Percentiles rank a stretch among this genome's conserved stretches.
phyloP scores from a whole-genome alignment of 2,888 invertebrate species.

The Stenchaetothrips biformis region DNA sequence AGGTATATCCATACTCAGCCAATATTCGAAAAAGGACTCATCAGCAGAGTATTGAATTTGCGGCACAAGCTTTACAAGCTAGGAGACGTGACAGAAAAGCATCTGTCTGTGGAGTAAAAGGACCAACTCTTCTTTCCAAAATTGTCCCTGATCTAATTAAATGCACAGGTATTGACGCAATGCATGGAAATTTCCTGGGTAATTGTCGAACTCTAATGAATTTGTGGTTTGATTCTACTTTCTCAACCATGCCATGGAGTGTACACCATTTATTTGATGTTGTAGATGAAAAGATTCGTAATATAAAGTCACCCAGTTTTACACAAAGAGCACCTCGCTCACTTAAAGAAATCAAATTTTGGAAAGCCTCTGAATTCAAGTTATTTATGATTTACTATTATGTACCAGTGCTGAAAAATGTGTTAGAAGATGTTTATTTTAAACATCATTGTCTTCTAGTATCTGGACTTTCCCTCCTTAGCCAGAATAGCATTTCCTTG shows the following conservation, averaged over 20 bases:
- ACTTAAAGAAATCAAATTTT: not conserved
- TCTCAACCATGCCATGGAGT: too few species aligned
- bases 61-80: not conserved
- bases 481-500: not conserved
- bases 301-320: not conserved
- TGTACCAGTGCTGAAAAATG: not conserved
- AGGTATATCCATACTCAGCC: not conserved
- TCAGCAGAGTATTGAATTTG: not conserved
- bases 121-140: not conserved
- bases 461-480: not conserved
- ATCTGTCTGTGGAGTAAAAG: not conserved
- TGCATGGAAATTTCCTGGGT: too few species aligned
- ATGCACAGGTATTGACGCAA: too few species aligned
- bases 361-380: not conserved
- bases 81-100: not conserved
- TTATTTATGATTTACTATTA: not conserved
- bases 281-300: not conserved
- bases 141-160: not conserved
- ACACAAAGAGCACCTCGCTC: not conserved
- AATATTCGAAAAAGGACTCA: not conserved
- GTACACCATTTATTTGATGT: not conserved
- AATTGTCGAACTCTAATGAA: too few species aligned
- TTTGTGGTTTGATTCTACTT: too few species aligned
- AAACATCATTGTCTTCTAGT: not conserved
- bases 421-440: not conserved